These are phyloP conservation scores for Solen grandis DNA, from an alignment of 1,140 invertebrate genomes.

Conservation along the genomic window DNA sequence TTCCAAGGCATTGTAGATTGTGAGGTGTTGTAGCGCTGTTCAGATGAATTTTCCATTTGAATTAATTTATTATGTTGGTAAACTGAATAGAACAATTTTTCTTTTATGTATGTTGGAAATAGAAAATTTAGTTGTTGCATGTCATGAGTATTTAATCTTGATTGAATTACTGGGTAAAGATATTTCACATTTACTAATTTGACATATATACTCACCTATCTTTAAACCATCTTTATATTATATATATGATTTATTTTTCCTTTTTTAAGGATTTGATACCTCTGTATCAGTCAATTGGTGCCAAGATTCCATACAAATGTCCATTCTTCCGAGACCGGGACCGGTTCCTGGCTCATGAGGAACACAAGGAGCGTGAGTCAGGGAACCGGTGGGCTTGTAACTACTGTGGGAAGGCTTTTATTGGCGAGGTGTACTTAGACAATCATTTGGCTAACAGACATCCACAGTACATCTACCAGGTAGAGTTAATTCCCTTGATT, in stretches of 20 bases:
- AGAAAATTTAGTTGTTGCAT: too few species aligned
- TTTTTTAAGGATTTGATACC: constrained; percentile 90
- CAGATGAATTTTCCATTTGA: too few species aligned
- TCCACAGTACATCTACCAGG: constrained; percentile 91
- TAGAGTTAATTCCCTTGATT: constrained; percentile 78
- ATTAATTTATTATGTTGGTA: too few species aligned
- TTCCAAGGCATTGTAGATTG: too few species aligned
- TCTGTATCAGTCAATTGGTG: constrained; percentile 91
- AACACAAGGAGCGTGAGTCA: constrained; percentile 75
- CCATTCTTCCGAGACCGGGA: constrained; percentile 93
- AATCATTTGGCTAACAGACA: constrained; percentile 95
- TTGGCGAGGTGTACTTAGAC: constrained; percentile 93
- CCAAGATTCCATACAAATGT: constrained; percentile 91
- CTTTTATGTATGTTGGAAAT: too few species aligned
- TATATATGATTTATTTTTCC: constrained; percentile 40
- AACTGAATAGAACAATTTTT: too few species aligned
- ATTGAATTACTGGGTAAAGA: background rate
- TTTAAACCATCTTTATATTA: constrained; percentile 7
- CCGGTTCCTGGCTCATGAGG: constrained; percentile 91
- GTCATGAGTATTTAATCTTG: too few species aligned
- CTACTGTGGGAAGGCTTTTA: constrained; percentile 95
- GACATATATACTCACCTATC: background rate
- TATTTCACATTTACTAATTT: background rate
- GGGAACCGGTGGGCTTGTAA: constrained; percentile 94
- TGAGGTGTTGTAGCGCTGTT: too few species aligned